Base-by-base conservation (phyloP, 1,140 invertebrate genomes). In the Aleiodes sp. region DNA sequence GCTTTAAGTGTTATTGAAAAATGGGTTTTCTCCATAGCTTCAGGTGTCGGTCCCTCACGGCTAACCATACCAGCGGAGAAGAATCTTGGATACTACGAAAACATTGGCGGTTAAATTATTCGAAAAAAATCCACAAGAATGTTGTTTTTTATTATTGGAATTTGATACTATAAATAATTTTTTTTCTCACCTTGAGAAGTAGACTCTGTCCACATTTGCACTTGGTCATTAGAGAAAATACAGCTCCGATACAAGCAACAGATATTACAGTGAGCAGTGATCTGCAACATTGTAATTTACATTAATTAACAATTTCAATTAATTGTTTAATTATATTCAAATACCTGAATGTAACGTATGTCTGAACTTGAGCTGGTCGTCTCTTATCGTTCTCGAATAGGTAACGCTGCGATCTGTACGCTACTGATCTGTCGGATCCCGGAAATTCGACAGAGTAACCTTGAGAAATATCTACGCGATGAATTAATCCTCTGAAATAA, bases 371-470 rank as follows among this genome's bases (percentile, higher is more conserved):
- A 2, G 90, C 87, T 1, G 96, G 95, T 16, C 92, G 87, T 72
- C 91, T 87, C 60, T 92, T 88, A 8, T 92, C 88, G 2, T 87
- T 83, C 26, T 92, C 88, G 76, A 90, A 92, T 2, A 93, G 88
- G 78, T 89, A 90, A 46, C 92, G 88, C 75, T 97, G 94, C 0
- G 94, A 91, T 21, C 95, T 88, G 62, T 90, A 79, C 2, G 93
- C 90, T 7, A 98, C 91, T 6, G 93, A 92, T 65, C 89, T 88
- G 87, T 98, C 96, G 21, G 92, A 87, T 7, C 94, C 93, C 0
- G 89, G 89, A 82, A 97, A 97, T 10, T 92, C 90, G 1, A 93
- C 37, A 75, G 91, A 93, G 90, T 91, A 96, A n/a, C 88, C 88
- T 52, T 89, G 79, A 2, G 89, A 84, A 21, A 91, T 81, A 2